Base-by-base conservation (phyloP, 2,797 vertebrate species). In the Alosa sapidissima region DNA sequence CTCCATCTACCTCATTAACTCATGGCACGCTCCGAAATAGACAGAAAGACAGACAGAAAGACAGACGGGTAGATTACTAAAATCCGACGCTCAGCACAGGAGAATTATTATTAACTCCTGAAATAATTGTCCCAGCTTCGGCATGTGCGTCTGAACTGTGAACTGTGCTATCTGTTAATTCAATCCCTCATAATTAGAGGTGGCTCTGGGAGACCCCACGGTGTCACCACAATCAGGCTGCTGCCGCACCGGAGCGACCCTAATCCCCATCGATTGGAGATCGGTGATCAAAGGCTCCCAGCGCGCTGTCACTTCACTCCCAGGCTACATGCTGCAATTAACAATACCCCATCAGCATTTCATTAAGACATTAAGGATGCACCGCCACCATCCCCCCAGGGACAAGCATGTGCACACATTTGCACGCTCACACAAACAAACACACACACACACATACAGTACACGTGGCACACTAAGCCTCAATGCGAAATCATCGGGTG, bases 201-300 rank as follows among this genome's bases (percentile, higher is more conserved):
- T 85, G 85, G 85, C 85, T 87, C 81, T 85, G 87, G 84, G 87
- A 85, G 87, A 48, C 87, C 81, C 82, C 45, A 82, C 51, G 84
- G 82, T 84, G 87, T 87, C 87, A 84, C 41, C 72, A 10, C 72
- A 78, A 78, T 78, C 72, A 85, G 85, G 75, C 24, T 48, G 81
- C 51, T 36, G 24, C 6, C 2, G 49, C 2, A 58, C 55, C 19
- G 3, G 60, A 85, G 86, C 68, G 90, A 91, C 91, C 87, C 91
- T 95, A 94, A 95, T 95, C 93, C 92, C 87, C 89, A 92, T 93
- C 92, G 94, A 95, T 95, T 94, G 92, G 90, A 94, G 88, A 90
- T 83, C 85, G 84, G 84, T 91, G 92, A 95, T 94, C 92, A 94
- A 94, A 95, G 90, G 89, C 93, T 93, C 93, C 92, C 92, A 81